phyloP scores from a whole-genome alignment of 2,113 vertebrate species.

The Nipponia nippon region DNA sequence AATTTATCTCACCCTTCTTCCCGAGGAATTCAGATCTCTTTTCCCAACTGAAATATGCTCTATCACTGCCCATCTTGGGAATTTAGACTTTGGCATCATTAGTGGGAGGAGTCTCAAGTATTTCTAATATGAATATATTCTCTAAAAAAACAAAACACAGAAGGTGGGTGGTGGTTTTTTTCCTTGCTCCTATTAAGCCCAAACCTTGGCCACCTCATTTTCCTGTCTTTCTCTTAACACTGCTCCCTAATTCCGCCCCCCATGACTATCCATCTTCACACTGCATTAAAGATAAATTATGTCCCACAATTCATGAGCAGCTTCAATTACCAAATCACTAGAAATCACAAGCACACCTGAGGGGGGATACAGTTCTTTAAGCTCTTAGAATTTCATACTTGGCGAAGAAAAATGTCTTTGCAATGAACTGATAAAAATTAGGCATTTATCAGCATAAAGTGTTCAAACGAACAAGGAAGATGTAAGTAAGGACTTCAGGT shows the following conservation, averaged over 20 bases:
- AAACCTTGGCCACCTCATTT: not conserved
- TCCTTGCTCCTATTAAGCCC: not conserved
- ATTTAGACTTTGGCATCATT: not conserved
- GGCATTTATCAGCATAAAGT: not conserved
- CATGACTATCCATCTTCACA: not conserved
- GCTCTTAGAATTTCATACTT: not conserved
- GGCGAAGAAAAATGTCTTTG: not conserved
- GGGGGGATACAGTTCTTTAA: not conserved
- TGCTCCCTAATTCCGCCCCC: not conserved
- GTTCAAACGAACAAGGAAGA: not conserved
- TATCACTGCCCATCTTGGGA: not conserved
- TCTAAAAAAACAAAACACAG: not conserved
- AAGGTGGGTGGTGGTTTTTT: not conserved
- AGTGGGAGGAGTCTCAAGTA: not conserved
- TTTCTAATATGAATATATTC: not conserved
- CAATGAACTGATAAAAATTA: not conserved
- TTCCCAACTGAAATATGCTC: not conserved
- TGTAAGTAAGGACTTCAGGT: not conserved
- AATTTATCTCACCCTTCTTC: not conserved
- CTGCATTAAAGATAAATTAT: not conserved
- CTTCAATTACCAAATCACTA: not conserved
- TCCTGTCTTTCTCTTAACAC: not conserved
- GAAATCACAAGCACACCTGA: not conserved
- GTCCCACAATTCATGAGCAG: not conserved
- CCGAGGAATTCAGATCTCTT: not conserved